Base-by-base conservation (phyloP, 1,140 invertebrate species). In the Lepidotrigona ventralis region DNA sequence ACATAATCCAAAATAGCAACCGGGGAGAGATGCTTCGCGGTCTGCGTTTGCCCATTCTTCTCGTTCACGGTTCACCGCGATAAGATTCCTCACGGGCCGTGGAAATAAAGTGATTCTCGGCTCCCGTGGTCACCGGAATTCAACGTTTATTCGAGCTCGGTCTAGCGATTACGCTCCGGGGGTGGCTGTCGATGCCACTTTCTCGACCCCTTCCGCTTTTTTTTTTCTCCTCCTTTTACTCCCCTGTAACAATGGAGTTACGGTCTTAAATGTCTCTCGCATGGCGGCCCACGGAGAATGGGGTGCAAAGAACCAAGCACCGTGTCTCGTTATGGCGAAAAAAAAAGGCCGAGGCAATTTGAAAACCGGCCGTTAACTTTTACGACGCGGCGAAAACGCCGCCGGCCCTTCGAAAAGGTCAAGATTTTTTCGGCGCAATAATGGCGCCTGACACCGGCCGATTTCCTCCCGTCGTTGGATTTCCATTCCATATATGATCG, bases 321-420 rank as follows among this genome's bases (percentile, higher is more conserved):
- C 86, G 84, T 81, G 81, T 87, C 88, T 90, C 87, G 89, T 91
- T 90, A 90, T 46, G 72, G 86, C 80, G 83, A 84, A 88, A 85
- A 90, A 90, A 89, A 90, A 90, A 89, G 88, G 87, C 87, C 86
- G 86, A 79, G 83, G 88, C 90, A 89, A 91, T 91, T 86, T 86
- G 72, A 86, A 90, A 91, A 90, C 86, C 83, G 81, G 81, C 88
- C 90, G 90, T 91, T 91, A 91, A 90, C 86, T 74, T 91, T 91
- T 91, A 91, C 85, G 78, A 74, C 76, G 63, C 39, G 15, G 79
- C 68, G 81, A 85, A 89, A 84, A 89, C 85, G 77, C 33, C 66
- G 79, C 39, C 60, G 56, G 51, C 53, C 56, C 83, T 46, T 60
- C 58, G 66, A 82, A 87, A 91, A 91, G 90, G 90, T 91, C 89